A percentile compares a stretch with the other conserved stretches of the same genome.
Conservation (phyloP, 2,888 invertebrate species). For the Micropterix aruncella region DNA sequence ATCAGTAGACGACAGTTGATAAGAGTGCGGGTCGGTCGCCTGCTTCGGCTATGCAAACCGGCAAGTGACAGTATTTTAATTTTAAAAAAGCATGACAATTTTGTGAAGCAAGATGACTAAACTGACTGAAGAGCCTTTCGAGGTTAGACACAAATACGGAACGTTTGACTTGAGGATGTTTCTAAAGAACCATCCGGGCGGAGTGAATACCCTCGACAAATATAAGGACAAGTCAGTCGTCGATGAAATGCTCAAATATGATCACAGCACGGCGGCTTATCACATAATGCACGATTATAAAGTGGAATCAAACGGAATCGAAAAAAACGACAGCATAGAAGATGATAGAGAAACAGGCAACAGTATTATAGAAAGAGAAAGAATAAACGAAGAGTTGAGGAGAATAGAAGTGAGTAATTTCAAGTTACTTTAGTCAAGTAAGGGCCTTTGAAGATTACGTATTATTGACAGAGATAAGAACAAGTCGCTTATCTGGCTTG, state of each 20-base stretch:
- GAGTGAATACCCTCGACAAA: constrained; percentile 45
- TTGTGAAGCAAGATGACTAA: too few relatives aligned
- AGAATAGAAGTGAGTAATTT: constrained; percentile 3
- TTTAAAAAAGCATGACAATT: too few relatives aligned
- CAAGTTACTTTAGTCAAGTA: too few relatives aligned
- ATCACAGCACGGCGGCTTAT: constrained; percentile 49
- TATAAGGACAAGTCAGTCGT: constrained; percentile 39
- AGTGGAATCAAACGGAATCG: constrained; percentile 19
- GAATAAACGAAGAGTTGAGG: not conserved
- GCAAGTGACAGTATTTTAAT: too few relatives aligned
- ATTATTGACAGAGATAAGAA: too few relatives aligned
- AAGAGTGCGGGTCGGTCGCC: too few relatives aligned
- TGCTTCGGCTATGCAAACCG: too few relatives aligned
- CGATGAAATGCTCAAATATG: constrained; percentile 36
- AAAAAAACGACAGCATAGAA: constrained; percentile 9
- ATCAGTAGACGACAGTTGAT: too few relatives aligned
- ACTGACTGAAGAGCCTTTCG: constrained; percentile 16
- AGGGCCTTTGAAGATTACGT: too few relatives aligned
- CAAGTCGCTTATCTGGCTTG: too few relatives aligned
- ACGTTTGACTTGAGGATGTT: constrained; percentile 52
- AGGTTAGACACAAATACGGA: constrained; percentile 28
- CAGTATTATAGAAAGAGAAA: not conserved
- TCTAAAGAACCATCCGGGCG: constrained; percentile 60
- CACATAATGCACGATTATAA: constrained; percentile 49
- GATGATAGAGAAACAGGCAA: constrained; percentile 11